Base-by-base conservation (phyloP, 2,113 vertebrate species). In the Cercocebus atys region DNA sequence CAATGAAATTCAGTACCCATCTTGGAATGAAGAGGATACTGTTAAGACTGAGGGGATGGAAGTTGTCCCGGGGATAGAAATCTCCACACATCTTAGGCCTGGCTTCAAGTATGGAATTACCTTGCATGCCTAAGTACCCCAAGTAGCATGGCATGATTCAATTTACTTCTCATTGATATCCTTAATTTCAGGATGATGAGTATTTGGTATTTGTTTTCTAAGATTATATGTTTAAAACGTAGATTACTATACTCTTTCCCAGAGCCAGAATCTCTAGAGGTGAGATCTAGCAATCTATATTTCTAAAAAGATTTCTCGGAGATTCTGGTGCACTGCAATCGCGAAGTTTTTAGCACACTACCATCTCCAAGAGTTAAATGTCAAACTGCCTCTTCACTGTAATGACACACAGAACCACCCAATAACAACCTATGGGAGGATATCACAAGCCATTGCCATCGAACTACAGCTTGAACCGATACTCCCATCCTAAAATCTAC, bases 191-290 rank as follows among this genome's bases (percentile, higher is more conserved):
- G 84, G n/a, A 92, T 81, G 68, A 89, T 76, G 66, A 59, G 23
- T 70, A 86, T 76, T 76, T 95, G 52, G 78, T 82, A 72, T 59
- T 83, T 57, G n/a, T 95, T 88, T 89, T 92, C 78, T 88, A 68
- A 70, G 16, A 92, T 64, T 83, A 43, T 75, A 70, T 38, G n/a
- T 68, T 80, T 92, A 92, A 95, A 95, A 88, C 92, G 27, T 12
- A 92, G n/a, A 89, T 94, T 68, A 92, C n/a, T 70, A n/a, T 20
- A 70, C 8, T 95, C 25, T 75, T 68, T 5, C 43, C 47, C n/a
- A 92, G 47, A 81, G 52, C 64, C 35, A 88, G 72, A 73, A 59
- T 84, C n/a, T 81, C 75, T 89, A 50, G 78, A 68, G 47, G 14
- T 52, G 25, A 83, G 84, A 84, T 47, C 30, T 35, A 88, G 45